Conservation (phyloP, 2,113 vertebrate species). For the Porphyrio hochstetteri region DNA sequence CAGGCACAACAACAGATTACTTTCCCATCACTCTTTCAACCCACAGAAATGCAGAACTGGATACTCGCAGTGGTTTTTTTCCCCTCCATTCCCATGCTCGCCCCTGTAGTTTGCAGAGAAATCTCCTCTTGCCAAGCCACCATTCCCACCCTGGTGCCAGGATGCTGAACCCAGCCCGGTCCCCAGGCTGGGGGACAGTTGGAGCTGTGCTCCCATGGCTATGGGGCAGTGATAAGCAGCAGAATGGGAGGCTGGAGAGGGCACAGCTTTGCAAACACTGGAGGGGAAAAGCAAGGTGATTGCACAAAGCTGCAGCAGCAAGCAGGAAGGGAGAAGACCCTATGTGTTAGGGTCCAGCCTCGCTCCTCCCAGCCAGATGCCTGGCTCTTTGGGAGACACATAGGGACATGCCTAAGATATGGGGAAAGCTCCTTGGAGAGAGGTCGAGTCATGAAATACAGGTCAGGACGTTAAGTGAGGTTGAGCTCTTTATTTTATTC, state of each 20-base stretch:
- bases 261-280: neutral
- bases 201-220: rapidly evolving
- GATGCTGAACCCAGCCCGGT: rapidly evolving
- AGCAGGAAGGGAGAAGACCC: neutral
- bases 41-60: slow-evolving; percentile 7
- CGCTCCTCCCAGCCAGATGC: neutral
- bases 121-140: neutral
- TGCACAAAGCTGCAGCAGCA: neutral
- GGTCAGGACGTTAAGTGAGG: neutral
- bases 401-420: neutral
- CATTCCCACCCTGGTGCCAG: neutral
- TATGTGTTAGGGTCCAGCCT: neutral
- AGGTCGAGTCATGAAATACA: neutral
- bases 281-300: neutral
- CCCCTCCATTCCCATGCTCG: neutral
- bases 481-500: neutral
- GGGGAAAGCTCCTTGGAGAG: neutral
- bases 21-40: neutral
- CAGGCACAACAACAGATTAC: neutral
- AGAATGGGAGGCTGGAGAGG: neutral
- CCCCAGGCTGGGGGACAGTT: neutral
- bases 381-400: neutral
- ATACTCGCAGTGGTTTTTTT: neutral
- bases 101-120: neutral
- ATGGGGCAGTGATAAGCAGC: neutral